Evolutionary conservation across 2,113 vertebrate genomes (phyloP).

Genomic region (Corythaeola cristata): DNA sequence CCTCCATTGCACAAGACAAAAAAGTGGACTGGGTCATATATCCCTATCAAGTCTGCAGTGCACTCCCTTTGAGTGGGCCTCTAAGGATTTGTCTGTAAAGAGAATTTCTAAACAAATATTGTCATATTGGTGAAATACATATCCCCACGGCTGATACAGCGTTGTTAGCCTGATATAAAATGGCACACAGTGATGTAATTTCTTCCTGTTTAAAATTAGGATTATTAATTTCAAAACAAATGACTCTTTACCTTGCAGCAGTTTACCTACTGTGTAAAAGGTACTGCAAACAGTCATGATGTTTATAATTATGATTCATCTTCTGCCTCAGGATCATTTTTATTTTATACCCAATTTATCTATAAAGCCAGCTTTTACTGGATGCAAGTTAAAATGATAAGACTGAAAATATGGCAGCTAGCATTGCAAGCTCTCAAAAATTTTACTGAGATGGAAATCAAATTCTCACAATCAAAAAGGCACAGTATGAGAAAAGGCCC

Average conservation of each 20-base stretch:
- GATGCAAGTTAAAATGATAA: not conserved
- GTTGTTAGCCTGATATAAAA: not conserved
- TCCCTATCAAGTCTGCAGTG: not conserved
- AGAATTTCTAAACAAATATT: not conserved
- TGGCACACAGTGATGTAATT: not conserved
- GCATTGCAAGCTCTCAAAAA: not conserved
- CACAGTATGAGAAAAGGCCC: not conserved
- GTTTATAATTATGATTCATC: not conserved
- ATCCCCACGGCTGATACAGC: not conserved
- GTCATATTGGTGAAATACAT: not conserved
- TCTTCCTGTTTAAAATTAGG: not conserved
- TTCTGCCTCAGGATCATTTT: not conserved
- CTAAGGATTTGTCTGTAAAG: not conserved
- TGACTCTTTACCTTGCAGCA: not conserved
- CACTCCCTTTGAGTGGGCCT: not conserved
- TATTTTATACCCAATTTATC: not conserved
- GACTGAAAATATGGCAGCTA: not conserved
- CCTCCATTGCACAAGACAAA: not conserved
- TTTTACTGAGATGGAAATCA: not conserved
- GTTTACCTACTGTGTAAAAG: not conserved
- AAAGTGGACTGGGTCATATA: not conserved
- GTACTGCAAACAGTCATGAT: not conserved
- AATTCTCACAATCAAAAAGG: not conserved
- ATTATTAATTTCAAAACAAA: not conserved
- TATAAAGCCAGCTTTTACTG: not conserved